phyloP scores from a whole-genome alignment of 2,888 invertebrate species.

The Gortyna flavago region DNA sequence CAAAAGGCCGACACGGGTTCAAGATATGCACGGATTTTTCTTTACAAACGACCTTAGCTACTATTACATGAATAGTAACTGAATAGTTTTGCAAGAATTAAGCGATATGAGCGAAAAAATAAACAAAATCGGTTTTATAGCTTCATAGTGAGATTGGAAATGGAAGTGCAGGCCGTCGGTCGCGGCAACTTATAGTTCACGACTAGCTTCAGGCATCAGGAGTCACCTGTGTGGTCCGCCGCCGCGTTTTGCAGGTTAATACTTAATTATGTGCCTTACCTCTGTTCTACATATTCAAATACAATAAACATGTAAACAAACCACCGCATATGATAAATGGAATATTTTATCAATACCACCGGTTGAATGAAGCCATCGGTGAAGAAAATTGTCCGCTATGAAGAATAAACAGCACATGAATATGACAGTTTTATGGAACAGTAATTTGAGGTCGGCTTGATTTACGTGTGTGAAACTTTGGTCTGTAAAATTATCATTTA shows the following conservation, averaged over 20 bases:
- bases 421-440: slow-evolving; percentile 54
- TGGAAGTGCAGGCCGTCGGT: slow-evolving; percentile 76
- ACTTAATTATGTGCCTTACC: slow-evolving; percentile 72
- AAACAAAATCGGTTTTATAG: slow-evolving; percentile 82
- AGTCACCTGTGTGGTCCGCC: slow-evolving; percentile 83
- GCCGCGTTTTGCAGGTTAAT: slow-evolving; percentile 72
- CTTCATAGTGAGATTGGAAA: slow-evolving; percentile 81
- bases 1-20: slow-evolving; percentile 28
- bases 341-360: slow-evolving; percentile 46
- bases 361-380: slow-evolving; percentile 47
- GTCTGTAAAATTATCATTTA: slow-evolving; percentile 48
- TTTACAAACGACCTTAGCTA: not conserved
- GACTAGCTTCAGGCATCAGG: slow-evolving; percentile 83
- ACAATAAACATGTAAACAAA: slow-evolving; percentile 25
- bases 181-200: slow-evolving; percentile 82
- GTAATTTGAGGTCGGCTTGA: slow-evolving; percentile 51
- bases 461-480: slow-evolving; percentile 47
- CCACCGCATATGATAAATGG: slow-evolving; percentile 26
- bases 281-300: slow-evolving; percentile 48
- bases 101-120: slow-evolving; percentile 72
- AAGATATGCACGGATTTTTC: slow-evolving; percentile 13
- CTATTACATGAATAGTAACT: slow-evolving; percentile 22
- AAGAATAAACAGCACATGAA: slow-evolving; percentile 55
- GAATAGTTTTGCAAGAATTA: slow-evolving; percentile 61
- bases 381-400: slow-evolving; percentile 52